Conservation (phyloP, 2,888 invertebrate species). For the Formica aserva region DNA sequence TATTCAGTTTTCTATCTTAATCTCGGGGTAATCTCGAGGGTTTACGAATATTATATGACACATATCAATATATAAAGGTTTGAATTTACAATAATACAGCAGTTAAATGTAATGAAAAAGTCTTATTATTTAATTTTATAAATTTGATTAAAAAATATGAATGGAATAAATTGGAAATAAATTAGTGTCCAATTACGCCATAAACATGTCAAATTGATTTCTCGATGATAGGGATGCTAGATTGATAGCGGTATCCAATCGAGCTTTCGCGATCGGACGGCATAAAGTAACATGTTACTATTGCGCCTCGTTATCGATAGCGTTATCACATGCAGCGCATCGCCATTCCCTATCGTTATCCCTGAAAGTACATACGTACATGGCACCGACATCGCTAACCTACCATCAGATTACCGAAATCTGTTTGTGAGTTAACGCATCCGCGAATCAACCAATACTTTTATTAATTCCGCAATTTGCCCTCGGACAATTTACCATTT, state of each 20-base stretch:
- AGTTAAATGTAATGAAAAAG: not conserved
- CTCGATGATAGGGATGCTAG: not conserved
- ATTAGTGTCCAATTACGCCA: not conserved
- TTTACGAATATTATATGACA: not conserved
- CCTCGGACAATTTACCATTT: not conserved
- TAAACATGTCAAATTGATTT: not conserved
- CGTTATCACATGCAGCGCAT: constrained; percentile 6
- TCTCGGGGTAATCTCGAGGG: not conserved
- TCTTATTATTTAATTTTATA: not conserved
- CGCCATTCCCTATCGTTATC: not conserved
- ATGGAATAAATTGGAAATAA: not conserved
- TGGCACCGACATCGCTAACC: constrained; percentile 2
- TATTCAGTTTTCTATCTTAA: not conserved
- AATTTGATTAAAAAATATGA: not conserved
- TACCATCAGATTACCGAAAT: constrained; percentile 12
- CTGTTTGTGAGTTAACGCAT: not conserved
- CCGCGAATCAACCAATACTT: not conserved
- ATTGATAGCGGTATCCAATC: not conserved
- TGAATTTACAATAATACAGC: not conserved
- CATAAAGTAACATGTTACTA: constrained; percentile 13
- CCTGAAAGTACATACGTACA: constrained; percentile 4
- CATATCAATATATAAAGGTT: not conserved
- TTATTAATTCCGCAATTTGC: not conserved
- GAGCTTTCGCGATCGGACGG: not conserved
- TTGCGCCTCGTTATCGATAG: not conserved